Base-by-base conservation (phyloP, 2,113 vertebrate genomes). In the Epinephelus lanceolatus region DNA sequence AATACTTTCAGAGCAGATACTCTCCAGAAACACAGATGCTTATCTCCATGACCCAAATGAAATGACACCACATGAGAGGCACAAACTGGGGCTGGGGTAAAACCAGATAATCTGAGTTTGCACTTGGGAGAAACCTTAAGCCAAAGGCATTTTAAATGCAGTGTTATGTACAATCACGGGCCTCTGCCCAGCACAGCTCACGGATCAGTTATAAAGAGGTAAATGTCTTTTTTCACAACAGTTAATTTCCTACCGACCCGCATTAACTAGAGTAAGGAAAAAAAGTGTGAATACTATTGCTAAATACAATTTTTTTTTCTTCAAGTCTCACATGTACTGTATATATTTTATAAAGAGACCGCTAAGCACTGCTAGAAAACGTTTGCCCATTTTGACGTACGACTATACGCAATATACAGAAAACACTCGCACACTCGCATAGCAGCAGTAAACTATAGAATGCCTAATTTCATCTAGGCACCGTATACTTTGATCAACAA, bases 201-300 rank as follows among this genome's bases (percentile, higher is more conserved):
- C 49, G 53, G 85, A 88, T 85, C 80, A 71, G 52, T 85, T 53
- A 84, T 59, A 83, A 90, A 90, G 94, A 94, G 94, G 93, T 94
- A 94, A 94, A 94, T 84, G 86, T 90, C 61, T 87, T 90, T 30
- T 88, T 85, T 90, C 90, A 92, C 89, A 90, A 93, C 87, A 88
- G 70, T 81, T 91, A 9, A 82, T 92, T 91, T 93, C 79, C 90
- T 88, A 85, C 88, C 79, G 83, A 91, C 92, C 84, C 87, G 88
- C 76, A 71, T 90, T 19, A 80, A 93, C 90, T 79, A 88, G 85
- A 87, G 79, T 86, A 81, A 92, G 90, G 88, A 90, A 89, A 83
- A 37, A 91, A 87, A 77, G 76, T 92, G 89, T 93, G 88, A 90
- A 91, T 81, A 88, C 91, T 94, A 94, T 94, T 94, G 94, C 93